Base-by-base conservation (phyloP, 2,797 vertebrate genomes). In the Bradypus variegatus region DNA sequence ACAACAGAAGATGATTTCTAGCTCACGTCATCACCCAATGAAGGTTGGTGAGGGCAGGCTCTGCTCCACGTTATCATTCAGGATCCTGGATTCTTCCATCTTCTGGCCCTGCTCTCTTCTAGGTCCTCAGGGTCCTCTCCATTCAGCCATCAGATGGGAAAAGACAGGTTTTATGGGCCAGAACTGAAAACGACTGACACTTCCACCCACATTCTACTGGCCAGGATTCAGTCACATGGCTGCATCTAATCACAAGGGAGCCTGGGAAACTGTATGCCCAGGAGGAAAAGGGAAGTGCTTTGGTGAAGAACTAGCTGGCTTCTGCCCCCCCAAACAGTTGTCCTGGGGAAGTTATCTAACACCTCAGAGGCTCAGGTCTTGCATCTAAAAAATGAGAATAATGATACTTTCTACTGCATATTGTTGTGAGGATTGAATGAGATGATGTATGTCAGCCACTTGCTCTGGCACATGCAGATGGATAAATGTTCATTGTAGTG, bases 281-380 rank as follows among this genome's bases (percentile, higher is more conserved):
- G 53, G 41, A 87, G 27, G 65, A 67, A 93, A 69, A 75, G 82
- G 50, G 60, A 88, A 73, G 70, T 21, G 27, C 45, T 29, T 33
- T 64, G n/a, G 41, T 75, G 55, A 82, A 21, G 38, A 73, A 14
- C 2, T 27, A 41, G 38, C 13, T 13, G 79, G 58, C 2, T 23
- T 78, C 72, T 80, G 41, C 55, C 41, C 62, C 62, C 72, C 33
- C 21, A 45, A 72, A 70, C 33, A 64, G 4, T 62, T 64, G 14
- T 38, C 58, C 45, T 12, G n/a, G 38, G 38, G 1, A 41, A 92
- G 41, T 53, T 19, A 38, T 36, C 91, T 38, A 75, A 79, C 10
- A 15, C 64, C 62, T 70, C 72, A 80, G 72, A 90, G n/a, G 41
- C 88, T 94, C 53, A 67, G 65, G 90, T 89, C 88, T 92, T 67